Percentiles rank a stretch among this genome's conserved stretches.
Conservation (phyloP, 2,113 vertebrate species). For the Syngnathoides biaculeatus region DNA sequence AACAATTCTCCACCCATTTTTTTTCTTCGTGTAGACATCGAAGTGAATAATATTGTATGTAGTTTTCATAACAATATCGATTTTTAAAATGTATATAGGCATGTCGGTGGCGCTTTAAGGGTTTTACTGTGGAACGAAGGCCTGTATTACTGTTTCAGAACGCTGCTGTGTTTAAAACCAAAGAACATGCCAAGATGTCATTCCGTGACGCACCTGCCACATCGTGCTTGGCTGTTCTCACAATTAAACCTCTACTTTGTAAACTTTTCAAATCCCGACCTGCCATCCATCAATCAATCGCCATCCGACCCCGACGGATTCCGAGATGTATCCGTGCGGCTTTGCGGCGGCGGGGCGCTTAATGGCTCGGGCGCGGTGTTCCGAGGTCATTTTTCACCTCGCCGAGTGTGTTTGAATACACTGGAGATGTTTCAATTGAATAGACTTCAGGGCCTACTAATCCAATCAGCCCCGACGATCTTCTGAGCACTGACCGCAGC, state of each 20-base stretch:
- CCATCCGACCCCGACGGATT: background rate
- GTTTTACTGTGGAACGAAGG: background rate
- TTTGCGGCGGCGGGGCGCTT: constrained; percentile 4
- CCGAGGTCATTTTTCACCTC: constrained; percentile 29
- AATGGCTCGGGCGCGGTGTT: constrained; percentile 13
- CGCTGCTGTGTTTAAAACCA: too few species aligned
- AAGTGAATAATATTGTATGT: too few species aligned
- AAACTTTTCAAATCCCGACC: background rate
- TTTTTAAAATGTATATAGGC: too few species aligned
- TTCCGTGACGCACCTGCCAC: background rate
- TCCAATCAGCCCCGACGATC: constrained; percentile 34
- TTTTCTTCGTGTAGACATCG: too few species aligned
- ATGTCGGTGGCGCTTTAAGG: too few species aligned
- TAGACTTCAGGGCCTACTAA: constrained; percentile 40
- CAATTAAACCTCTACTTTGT: background rate
- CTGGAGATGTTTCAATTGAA: constrained; percentile 30
- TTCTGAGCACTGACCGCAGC: constrained; percentile 64
- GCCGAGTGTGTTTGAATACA: constrained; percentile 23
- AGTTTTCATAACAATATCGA: too few species aligned
- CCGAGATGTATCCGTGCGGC: constrained; percentile 7
- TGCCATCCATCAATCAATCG: constrained; percentile 4
- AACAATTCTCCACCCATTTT: too few species aligned
- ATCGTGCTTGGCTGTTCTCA: background rate
- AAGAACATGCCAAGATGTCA: background rate
- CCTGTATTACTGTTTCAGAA: too few species aligned